Evolutionary conservation across 2,888 invertebrate genomes (phyloP), one percentile per base, ranked within the genome.

Genomic region (Litoditis marina): DNA sequence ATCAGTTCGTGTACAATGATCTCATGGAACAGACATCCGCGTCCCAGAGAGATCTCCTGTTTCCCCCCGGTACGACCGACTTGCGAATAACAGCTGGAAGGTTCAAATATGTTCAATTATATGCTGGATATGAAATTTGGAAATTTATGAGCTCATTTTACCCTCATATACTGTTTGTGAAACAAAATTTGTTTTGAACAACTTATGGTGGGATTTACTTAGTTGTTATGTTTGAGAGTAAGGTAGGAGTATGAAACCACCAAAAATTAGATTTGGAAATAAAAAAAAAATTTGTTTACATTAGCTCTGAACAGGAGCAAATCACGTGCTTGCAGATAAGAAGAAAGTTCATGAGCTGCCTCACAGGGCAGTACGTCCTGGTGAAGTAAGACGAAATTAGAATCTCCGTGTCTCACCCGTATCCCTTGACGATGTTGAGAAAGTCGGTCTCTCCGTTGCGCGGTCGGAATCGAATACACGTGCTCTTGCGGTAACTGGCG

Each of bases 391-490:
- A 6, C 16, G 11, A 42, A 42, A 8, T 6, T 8, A 42, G 42
- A 19, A 42, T 3, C 11, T 19, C 11, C 2, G 51, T 22, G 19
- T 11, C 69, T 36, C 16, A 78, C 80, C 81, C 82, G 49, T 76
- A 77, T 60, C 82, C 82, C 53, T 81, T 82, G 42, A 77, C 74
- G 28, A 82, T 77, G 60, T 78, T 74, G 50, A 85, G 75, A 66
- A 82, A 85, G 59, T 83, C 83, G 1, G 59, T 42, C 58, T 85
- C 82, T 7, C 62, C 71, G 16, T 70, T 70, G 11, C 82, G 68
- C 13, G 82, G 82, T 51, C 77, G 71, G 63, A 85, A 84, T 8
- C 80, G 72, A 55, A 85, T 81, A 59, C 85, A 85, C 2, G 78
- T 78, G 47, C 78, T 75, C 5, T 80, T 78, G 22, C 83, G 72